These are phyloP conservation scores for Ceratitis capitata DNA, from an alignment of 1,140 invertebrate species.

Conservation along the genomic window DNA sequence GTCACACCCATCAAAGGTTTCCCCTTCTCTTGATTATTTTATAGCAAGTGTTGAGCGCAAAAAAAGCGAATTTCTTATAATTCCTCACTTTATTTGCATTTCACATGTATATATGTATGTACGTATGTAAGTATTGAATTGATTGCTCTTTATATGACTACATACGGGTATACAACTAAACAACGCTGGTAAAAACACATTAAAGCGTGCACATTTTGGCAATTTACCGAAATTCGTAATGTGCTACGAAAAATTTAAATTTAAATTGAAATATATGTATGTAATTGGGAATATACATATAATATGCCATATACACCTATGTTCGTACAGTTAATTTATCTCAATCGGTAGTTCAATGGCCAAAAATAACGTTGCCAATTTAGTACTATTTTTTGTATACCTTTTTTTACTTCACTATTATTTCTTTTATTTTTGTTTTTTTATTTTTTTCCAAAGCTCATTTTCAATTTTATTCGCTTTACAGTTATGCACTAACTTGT, in stretches of 20 bases:
- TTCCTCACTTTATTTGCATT: background rate
- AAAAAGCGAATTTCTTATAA: background rate
- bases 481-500: background rate
- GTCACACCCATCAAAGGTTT: background rate
- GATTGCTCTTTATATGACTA: no score
- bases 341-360: constrained; percentile 6
- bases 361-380: background rate
- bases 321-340: background rate
- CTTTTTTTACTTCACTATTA: no score
- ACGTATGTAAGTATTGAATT: background rate
- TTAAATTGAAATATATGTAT: no score
- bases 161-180: background rate
- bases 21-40: background rate
- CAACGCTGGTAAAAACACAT: background rate
- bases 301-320: background rate
- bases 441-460: background rate
- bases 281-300: background rate
- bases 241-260: background rate
- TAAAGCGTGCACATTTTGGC: background rate
- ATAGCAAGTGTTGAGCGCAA: background rate
- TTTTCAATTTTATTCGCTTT: background rate
- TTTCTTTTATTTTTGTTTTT: no score
- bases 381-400: background rate
- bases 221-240: background rate
- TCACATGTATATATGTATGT: background rate